These are phyloP conservation scores for Stramonita haemastoma DNA, from an alignment of 2,888 invertebrate genomes.

Conservation along the genomic window DNA sequence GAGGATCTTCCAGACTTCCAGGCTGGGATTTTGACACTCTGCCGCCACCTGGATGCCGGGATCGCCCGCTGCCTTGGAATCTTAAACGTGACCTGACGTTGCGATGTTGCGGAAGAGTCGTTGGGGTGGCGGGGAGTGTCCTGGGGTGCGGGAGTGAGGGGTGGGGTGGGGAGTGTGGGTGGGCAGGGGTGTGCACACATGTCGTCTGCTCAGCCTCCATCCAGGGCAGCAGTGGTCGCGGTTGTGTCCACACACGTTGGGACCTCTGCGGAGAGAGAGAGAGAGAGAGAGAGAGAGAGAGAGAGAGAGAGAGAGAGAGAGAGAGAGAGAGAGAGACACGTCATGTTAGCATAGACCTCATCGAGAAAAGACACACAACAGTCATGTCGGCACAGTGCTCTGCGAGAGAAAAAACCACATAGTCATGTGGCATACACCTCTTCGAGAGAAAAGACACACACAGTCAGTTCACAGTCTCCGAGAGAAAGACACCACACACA, in stretches of 20 bases:
- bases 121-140: neutral
- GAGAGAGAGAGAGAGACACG: neutral
- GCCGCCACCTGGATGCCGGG: neutral
- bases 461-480: neutral
- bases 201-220: constrained; percentile 21
- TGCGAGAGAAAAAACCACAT: neutral
- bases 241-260: neutral
- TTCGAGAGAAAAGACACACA: neutral
- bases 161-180: neutral
- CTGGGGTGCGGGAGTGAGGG: neutral
- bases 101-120: neutral
- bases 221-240: neutral
- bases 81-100: neutral
- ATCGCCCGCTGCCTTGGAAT: neutral
- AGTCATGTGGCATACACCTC: too few species aligned
- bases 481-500: neutral
- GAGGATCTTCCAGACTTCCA: neutral
- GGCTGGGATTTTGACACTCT: neutral
- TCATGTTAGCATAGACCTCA: neutral
- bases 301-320: neutral
- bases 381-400: neutral
- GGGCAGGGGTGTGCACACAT: neutral
- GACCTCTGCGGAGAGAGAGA: neutral
- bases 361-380: too few species aligned
- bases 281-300: constrained; percentile 16